Conservation (phyloP, 2,113 vertebrate genomes). For the Ursus arctos region DNA sequence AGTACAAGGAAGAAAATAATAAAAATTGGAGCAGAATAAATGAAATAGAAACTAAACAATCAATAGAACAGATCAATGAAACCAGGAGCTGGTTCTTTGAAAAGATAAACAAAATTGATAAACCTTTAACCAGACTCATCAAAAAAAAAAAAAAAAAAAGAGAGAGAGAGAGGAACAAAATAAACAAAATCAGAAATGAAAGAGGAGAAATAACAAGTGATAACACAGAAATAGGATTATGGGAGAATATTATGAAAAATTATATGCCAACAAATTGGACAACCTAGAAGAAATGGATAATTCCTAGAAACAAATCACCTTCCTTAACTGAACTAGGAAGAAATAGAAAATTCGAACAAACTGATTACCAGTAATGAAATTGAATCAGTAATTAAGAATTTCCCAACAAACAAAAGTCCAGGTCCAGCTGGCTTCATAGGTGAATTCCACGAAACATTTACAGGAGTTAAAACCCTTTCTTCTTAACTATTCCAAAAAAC, state of each 20-base stretch:
- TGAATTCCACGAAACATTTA: neutral
- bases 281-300: neutral
- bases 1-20: neutral
- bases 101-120: neutral
- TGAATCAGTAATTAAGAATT: neutral
- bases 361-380: neutral
- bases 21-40: neutral
- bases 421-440: neutral
- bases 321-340: neutral
- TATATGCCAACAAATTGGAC: neutral
- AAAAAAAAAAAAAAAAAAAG: neutral
- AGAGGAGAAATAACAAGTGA: neutral
- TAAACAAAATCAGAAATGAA: neutral
- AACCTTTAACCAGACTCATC: neutral
- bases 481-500: neutral
- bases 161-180: neutral
- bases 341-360: neutral
- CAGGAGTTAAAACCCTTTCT: neutral
- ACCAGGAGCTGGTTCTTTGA: neutral
- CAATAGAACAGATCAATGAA: neutral
- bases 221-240: neutral
- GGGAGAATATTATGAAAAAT: neutral
- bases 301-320: neutral
- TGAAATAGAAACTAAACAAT: neutral
- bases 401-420: neutral